Conservation (phyloP, 2,797 vertebrate species). For the Gobionotothen gibberifrons region DNA sequence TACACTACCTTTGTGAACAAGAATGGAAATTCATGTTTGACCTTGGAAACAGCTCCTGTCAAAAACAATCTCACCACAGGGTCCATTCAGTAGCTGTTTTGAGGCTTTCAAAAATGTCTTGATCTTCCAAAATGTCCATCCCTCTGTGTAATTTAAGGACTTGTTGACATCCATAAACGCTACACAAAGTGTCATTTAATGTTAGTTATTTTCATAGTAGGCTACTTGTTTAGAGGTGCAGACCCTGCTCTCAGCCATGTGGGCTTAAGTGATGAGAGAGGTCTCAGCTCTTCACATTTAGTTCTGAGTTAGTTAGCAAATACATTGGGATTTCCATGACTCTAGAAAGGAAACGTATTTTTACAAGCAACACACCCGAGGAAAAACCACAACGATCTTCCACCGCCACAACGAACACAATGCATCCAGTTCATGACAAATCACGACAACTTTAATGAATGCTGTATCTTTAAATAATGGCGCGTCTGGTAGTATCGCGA, state of each 20-base stretch:
- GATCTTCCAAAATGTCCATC: too few relatives aligned
- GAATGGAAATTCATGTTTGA: neutral
- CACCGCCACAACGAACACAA: too few relatives aligned
- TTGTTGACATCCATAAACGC: too few relatives aligned
- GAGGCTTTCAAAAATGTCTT: too few relatives aligned
- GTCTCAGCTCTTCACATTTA: neutral
- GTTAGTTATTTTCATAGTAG: neutral
- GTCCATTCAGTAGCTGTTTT: too few relatives aligned
- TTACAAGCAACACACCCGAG: neutral
- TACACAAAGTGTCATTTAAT: too few relatives aligned
- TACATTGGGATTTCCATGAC: neutral
- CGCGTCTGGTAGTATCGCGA: slow-evolving; percentile 60
- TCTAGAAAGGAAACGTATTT: neutral
- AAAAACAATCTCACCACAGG: too few relatives aligned
- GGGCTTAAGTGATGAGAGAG: neutral
- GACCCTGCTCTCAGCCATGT: neutral
- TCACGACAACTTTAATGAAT: neutral
- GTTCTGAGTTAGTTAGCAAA: neutral
- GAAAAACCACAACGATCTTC: neutral
- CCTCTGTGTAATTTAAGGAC: too few relatives aligned
- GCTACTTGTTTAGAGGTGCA: neutral
- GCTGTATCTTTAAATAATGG: slow-evolving; percentile 1
- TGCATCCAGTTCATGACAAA: neutral
- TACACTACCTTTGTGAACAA: neutral
- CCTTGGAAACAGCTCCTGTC: neutral